Conservation (phyloP, 2,797 vertebrate species). For the Gallinago stenura region DNA sequence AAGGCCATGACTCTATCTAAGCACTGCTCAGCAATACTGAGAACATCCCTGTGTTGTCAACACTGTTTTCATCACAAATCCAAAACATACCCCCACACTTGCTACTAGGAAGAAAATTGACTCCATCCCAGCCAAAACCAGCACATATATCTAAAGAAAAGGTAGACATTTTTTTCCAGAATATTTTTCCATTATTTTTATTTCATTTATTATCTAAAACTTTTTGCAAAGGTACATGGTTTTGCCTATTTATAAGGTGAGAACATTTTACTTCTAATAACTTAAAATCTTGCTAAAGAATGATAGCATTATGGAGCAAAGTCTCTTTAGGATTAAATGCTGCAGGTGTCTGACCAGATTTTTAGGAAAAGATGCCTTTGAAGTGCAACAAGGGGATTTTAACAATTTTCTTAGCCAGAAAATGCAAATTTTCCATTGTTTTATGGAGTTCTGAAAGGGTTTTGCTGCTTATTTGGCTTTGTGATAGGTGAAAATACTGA, state of each 20-base stretch:
- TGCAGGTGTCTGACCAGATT: neutral
- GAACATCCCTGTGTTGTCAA: neutral
- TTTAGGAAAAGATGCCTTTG: neutral
- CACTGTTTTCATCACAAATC: neutral
- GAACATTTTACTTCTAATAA: neutral
- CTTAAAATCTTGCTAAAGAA: neutral
- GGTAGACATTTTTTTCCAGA: accelerated
- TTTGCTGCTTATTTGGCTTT: neutral
- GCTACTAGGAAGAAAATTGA: neutral
- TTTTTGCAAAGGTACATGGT: neutral
- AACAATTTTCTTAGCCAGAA: neutral
- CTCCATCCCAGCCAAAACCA: neutral
- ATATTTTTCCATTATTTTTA: neutral
- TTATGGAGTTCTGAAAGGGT: neutral
- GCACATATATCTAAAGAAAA: neutral
- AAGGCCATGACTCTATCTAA: neutral
- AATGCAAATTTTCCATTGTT: neutral
- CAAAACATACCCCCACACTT: neutral
- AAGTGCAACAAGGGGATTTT: neutral
- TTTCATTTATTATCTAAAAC: neutral
- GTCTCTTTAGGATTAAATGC: neutral
- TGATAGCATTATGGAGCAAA: neutral
- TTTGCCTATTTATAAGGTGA: neutral
- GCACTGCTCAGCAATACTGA: neutral
- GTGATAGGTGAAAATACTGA: neutral